phyloP scores from a whole-genome alignment of 2,797 vertebrate genomes.

The Spondyliosoma cantharus region DNA sequence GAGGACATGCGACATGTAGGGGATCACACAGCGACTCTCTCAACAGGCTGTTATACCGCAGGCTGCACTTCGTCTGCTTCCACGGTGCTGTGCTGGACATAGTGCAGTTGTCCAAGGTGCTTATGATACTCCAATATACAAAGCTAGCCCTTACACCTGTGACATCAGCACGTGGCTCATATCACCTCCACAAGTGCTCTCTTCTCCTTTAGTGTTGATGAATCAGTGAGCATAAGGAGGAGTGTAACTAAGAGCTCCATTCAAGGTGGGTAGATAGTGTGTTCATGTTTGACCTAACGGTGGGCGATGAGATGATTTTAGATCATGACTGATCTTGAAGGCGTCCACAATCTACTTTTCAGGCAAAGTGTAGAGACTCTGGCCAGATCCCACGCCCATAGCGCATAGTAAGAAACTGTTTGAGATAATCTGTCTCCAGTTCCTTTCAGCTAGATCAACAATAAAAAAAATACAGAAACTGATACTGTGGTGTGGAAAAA shows the following conservation, averaged over 20 bases:
- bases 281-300: neutral
- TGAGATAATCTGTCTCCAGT: neutral
- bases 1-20: conserved; percentile 55
- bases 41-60: conserved; percentile 39
- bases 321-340: no score
- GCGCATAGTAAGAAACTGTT: neutral
- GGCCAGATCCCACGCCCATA: no score
- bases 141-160: neutral
- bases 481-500: neutral
- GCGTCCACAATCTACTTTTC: no score
- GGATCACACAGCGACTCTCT: conserved; percentile 27
- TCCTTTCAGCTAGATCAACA: neutral
- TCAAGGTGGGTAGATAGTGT: neutral
- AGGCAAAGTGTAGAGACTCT: no score
- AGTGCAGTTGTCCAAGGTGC: no score
- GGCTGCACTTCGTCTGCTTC: conserved; percentile 16
- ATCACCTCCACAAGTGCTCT: neutral
- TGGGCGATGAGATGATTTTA: no score
- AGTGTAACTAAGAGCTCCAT: neutral
- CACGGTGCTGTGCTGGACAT: neutral
- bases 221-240: neutral
- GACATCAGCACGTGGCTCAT: neutral
- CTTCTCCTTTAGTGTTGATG: neutral
- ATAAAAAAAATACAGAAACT: neutral
- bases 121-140: no score